Evolutionary conservation across 2,113 vertebrate species (phyloP).

Genomic region (Ciconia boyciana): DNA sequence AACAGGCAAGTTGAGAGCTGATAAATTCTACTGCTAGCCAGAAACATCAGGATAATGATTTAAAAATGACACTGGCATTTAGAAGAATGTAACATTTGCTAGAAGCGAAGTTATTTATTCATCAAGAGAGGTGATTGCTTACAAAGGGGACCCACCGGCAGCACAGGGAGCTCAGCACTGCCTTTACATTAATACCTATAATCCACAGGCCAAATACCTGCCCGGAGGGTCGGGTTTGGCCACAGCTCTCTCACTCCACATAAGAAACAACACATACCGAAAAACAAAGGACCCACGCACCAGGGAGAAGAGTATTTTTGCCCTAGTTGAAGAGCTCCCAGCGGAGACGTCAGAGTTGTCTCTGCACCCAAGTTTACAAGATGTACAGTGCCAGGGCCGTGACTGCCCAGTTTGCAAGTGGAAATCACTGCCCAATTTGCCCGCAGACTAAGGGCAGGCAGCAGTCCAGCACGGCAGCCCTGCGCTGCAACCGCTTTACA

Average conservation of each 20-base stretch:
- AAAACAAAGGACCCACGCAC: neutral
- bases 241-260: fast-evolving
- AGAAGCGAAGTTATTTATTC: neutral
- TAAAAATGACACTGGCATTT: neutral
- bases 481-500: fast-evolving
- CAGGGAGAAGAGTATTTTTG: neutral
- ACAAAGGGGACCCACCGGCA: neutral
- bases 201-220: neutral
- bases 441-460: neutral
- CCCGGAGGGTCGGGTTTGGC: neutral
- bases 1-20: neutral
- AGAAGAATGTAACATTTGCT: neutral
- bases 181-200: neutral
- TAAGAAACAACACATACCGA: fast-evolving
- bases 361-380: neutral
- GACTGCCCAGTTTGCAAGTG: neutral
- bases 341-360: neutral
- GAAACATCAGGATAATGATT: neutral
- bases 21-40: neutral
- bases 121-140: neutral
- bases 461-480: neutral
- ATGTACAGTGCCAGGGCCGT: fast-evolving
- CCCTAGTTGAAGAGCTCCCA: neutral
- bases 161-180: neutral
- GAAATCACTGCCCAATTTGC: neutral